These are phyloP conservation scores for Sitophilus oryzae DNA, from an alignment of 1,140 invertebrate genomes.

Conservation along the genomic window DNA sequence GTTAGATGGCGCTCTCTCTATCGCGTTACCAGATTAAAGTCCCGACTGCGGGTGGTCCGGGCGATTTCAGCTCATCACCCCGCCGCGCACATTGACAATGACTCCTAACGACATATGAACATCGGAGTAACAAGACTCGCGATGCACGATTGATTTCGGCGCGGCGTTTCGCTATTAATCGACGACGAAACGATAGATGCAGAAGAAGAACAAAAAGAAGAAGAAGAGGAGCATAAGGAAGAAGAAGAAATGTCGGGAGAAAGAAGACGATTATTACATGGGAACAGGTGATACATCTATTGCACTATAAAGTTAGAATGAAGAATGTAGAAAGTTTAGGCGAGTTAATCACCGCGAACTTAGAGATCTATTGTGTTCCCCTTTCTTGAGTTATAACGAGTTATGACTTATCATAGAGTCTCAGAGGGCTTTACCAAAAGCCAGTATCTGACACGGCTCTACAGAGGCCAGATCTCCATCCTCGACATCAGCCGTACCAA, in stretches of 20 bases:
- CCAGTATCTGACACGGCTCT: too few relatives aligned
- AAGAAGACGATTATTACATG: too few relatives aligned
- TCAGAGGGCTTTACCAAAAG: too few relatives aligned
- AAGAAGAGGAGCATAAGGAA: neutral
- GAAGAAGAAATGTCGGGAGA: neutral
- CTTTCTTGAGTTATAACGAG: too few relatives aligned
- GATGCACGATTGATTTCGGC: constrained; percentile 3
- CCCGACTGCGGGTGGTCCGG: neutral
- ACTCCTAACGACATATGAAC: constrained; percentile 6
- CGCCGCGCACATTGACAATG: neutral
- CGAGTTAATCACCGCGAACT: constrained; percentile 1
- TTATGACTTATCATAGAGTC: too few relatives aligned
- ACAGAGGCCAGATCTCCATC: too few relatives aligned
- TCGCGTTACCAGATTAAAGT: neutral
- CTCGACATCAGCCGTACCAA: too few relatives aligned
- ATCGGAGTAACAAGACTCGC: constrained; percentile 2
- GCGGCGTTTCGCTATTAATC: constrained; percentile 6
- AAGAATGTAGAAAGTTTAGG: constrained; percentile 3
- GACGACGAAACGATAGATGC: neutral
- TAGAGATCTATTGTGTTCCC: too few relatives aligned
- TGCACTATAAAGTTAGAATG: too few relatives aligned
- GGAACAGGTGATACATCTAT: too few relatives aligned
- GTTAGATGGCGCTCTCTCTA: too few relatives aligned
- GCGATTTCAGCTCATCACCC: constrained; percentile 3
- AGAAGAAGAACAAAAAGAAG: neutral